phyloP scores from a whole-genome alignment of 2,888 invertebrate species.

The Drosophila picticornis region DNA sequence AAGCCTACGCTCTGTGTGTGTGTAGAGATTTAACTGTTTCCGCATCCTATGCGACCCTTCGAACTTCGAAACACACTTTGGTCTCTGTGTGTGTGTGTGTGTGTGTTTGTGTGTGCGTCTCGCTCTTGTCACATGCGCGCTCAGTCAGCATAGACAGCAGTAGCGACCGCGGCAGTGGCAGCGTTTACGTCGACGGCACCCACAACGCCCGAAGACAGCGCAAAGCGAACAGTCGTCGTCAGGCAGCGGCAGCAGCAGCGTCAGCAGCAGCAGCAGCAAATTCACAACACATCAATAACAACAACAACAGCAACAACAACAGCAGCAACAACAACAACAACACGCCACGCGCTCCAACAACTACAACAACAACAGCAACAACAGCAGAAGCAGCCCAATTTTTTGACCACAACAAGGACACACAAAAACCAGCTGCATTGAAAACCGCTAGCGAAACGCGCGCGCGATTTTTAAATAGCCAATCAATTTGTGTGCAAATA shows the following conservation, averaged over 20 bases:
- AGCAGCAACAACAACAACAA: constrained; percentile 8
- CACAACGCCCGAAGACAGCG: constrained; percentile 63
- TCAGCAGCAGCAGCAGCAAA: constrained; percentile 63
- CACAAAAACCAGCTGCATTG: constrained; percentile 3
- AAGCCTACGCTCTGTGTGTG: constrained; percentile 22
- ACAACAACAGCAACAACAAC: constrained; percentile 16
- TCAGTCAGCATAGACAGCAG: constrained; percentile 56
- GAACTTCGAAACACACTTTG: constrained; percentile 60
- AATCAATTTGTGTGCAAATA: constrained; percentile 22
- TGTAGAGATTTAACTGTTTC: constrained; percentile 59
- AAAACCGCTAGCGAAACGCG: constrained; percentile 39
- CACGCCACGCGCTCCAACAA: constrained; percentile 47
- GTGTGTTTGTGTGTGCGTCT: constrained; percentile 30
- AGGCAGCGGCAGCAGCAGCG: constrained; percentile 78
- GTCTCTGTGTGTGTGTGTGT: constrained; percentile 22
- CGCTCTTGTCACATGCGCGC: constrained; percentile 68
- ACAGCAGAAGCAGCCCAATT: constrained; percentile 16
- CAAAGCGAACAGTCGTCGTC: constrained; percentile 69
- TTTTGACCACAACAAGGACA: constrained; percentile 41
- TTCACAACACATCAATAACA: constrained; percentile 27
- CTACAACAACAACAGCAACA: constrained; percentile 15
- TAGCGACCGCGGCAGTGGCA: constrained; percentile 32
- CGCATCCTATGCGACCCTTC: constrained; percentile 62
- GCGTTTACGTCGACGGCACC: constrained; percentile 58
- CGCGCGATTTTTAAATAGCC: constrained; percentile 39